A percentile compares a stretch with the other conserved stretches of the same genome.
These are phyloP conservation scores for Natrix natrix DNA, from an alignment of 2,797 vertebrate genomes.

Conservation along the genomic window DNA sequence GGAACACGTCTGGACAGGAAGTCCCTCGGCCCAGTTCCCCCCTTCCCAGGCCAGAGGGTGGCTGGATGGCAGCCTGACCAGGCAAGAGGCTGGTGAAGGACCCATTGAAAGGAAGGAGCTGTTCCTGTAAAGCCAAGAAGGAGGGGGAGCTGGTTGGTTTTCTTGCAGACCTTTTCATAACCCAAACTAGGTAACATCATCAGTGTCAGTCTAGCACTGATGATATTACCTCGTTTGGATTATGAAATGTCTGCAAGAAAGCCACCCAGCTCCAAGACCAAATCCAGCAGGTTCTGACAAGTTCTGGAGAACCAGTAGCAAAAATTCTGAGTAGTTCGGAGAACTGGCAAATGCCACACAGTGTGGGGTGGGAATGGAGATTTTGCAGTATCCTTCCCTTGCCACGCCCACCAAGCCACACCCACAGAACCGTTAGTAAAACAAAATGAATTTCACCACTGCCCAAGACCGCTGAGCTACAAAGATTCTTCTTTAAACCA, in stretches of 20 bases:
- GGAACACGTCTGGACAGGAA: background rate
- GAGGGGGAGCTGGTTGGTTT: background rate
- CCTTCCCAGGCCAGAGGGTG: background rate
- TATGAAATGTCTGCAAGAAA: too few relatives aligned
- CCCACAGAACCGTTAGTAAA: too few relatives aligned
- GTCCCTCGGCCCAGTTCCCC: background rate
- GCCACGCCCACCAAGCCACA: too few relatives aligned
- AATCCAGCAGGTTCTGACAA: too few relatives aligned
- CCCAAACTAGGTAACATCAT: background rate
- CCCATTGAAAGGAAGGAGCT: background rate
- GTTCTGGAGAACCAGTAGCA: too few relatives aligned
- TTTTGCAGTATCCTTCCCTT: too few relatives aligned
- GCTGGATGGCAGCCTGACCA: background rate
- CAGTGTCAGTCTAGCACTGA: background rate
- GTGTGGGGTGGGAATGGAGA: too few relatives aligned
- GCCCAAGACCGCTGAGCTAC: background rate
- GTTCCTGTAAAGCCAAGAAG: background rate
- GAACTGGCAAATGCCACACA: too few relatives aligned
- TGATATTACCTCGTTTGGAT: background rate
- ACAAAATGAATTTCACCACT: too few relatives aligned
- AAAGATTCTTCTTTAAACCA: background rate
- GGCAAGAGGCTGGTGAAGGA: background rate
- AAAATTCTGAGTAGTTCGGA: too few relatives aligned
- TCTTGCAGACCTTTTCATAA: background rate
- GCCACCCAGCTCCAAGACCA: background rate